Evolutionary conservation across 2,113 vertebrate genomes (phyloP).

Genomic region (Cyanistes caeruleus): DNA sequence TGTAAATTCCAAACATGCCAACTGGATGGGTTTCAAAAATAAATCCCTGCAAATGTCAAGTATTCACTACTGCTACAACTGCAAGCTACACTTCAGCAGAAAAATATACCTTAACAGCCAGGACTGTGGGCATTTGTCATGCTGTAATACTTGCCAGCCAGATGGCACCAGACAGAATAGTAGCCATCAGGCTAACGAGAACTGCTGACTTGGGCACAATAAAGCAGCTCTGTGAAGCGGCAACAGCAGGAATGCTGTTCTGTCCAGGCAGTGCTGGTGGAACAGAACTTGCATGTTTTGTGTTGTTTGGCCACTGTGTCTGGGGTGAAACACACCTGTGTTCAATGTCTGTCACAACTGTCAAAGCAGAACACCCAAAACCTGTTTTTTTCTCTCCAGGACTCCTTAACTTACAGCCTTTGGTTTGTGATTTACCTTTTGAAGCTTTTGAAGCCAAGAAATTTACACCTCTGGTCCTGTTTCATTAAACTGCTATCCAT

Average conservation of each 20-base stretch:
- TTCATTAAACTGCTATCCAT: not conserved
- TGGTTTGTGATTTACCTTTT: not conserved
- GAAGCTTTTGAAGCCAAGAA: not conserved
- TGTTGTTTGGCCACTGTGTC: not conserved
- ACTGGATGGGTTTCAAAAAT: not conserved
- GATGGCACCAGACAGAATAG: not conserved
- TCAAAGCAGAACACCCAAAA: slow-evolving; percentile 17
- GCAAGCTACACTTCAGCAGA: not conserved
- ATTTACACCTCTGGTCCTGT: not conserved
- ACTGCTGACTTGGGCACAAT: not conserved
- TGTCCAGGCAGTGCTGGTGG: fast-evolving
- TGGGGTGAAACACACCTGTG: not conserved
- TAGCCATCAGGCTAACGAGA: not conserved
- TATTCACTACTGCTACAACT: not conserved
- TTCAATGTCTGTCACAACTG: slow-evolving; percentile 77
- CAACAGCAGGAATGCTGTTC: not conserved
- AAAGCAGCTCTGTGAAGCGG: fast-evolving
- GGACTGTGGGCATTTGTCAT: not conserved
- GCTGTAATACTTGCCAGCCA: not conserved
- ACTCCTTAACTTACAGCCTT: not conserved
- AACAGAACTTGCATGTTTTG: not conserved
- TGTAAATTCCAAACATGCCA: not conserved
- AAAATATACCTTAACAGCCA: not conserved
- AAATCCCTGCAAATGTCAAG: not conserved
- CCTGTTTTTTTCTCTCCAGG: not conserved